phyloP scores from a whole-genome alignment of 1,140 invertebrate genomes.

The Drosophila varians region DNA sequence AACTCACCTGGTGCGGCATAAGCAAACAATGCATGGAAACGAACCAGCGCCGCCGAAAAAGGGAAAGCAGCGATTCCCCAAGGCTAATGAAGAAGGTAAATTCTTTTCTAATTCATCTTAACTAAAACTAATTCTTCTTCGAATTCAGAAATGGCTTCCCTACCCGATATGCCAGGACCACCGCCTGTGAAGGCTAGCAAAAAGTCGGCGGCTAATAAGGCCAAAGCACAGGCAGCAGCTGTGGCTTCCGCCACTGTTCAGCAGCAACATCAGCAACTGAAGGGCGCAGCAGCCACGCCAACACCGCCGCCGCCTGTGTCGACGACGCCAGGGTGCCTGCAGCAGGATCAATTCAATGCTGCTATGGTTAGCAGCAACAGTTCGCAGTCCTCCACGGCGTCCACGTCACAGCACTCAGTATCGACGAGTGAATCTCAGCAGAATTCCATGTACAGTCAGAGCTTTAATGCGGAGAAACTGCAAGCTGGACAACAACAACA shows the following conservation, averaged over 20 bases:
- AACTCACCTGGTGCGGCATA: conserved; percentile 80
- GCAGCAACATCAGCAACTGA: conserved; percentile 44
- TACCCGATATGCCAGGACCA: conserved; percentile 78
- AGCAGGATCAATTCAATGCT: conserved; percentile 77
- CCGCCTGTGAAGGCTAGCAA: conserved; percentile 77
- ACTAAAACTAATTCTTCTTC: background rate
- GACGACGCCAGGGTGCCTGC: conserved; percentile 74
- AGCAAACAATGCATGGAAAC: conserved; percentile 81
- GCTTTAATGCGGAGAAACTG: conserved; percentile 76
- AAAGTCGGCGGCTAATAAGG: conserved; percentile 71
- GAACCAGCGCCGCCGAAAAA: conserved; percentile 78
- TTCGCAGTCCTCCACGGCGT: conserved; percentile 78
- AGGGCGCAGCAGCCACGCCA: conserved; percentile 56
- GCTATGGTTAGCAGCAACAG: conserved; percentile 80
- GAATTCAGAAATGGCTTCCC: conserved; percentile 57
- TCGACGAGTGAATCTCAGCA: conserved; percentile 82
- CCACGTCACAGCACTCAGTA: conserved; percentile 78
- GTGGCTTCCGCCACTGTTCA: conserved; percentile 13
- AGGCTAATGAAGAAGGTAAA: conserved; percentile 68
- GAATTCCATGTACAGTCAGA: conserved; percentile 83
- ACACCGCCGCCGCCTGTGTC: conserved; percentile 76
- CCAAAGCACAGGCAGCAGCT: conserved; percentile 56
- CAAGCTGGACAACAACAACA: conserved; percentile 49
- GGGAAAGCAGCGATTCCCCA: conserved; percentile 78
- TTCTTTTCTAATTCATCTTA: background rate